Base-by-base conservation (phyloP, 2,113 vertebrate species). In the human region DNA sequence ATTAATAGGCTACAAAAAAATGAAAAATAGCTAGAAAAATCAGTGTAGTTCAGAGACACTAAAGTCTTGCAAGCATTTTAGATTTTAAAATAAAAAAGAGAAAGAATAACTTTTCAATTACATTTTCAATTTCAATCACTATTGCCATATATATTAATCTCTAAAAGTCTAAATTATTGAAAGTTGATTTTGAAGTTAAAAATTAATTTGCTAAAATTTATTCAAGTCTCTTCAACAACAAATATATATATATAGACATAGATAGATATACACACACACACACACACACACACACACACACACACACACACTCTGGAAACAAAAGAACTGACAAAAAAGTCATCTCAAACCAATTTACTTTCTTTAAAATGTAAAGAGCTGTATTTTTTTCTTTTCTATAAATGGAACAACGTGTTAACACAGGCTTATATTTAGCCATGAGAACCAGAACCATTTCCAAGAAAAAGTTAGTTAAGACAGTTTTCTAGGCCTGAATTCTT, bases 381-480 rank as follows among this genome's bases (percentile, higher is more conserved):
- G n/a, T 61, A 95, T 57, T 84, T 90, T 93, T 96, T 96, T 82
- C 94, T 94, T 92, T 95, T 94, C 95, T 96, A 98, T 97, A 98
- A 98, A 97, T 82, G 84, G 93, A 92, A 96, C 57, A 96, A 83
- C 84, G 40, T 97, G 93, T 88, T 96, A 97, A 78, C 79, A 93
- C 40, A 95, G 25, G n/a, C 76, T 96, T 97, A 97, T 94, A 92
- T 96, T 98, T 97, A 98, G 95, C 59, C 70, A 1, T 52, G 78
- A 93, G n/a, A 97, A 96, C 43, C 68, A 94, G 70, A 97, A 97
- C n/a, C 45, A 94, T 83, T 95, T 96, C 90, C 92, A 98, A 90
- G 45, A 20, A 92, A 94, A 94, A 94, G 40, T 93, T 97, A 43
- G 75, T 73, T 95, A 78, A 96, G 52, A 66, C 10, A 83, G 4